Conservation (phyloP, 1,140 invertebrate genomes). For the Littorina saxatilis region DNA sequence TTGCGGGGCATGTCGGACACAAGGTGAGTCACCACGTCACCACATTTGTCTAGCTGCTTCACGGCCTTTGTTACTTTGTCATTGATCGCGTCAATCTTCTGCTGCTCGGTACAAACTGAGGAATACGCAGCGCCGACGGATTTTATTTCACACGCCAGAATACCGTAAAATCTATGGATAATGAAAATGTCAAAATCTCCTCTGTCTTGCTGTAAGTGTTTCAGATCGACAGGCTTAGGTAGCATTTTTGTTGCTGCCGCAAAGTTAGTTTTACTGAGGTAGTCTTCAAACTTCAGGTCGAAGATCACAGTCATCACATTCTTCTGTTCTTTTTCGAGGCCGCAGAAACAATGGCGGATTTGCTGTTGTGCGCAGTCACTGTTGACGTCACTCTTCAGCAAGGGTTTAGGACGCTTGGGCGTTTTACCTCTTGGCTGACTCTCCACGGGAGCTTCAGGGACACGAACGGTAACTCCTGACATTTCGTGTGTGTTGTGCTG, state of each 20-base stretch:
- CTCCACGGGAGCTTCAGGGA: background rate
- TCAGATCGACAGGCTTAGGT: background rate
- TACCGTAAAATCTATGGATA: background rate
- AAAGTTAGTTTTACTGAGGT: background rate
- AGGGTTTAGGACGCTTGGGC: background rate
- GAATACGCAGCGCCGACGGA: background rate
- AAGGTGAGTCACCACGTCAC: background rate
- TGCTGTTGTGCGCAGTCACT: background rate
- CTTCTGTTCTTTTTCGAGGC: background rate
- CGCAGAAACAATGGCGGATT: background rate
- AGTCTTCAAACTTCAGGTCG: background rate
- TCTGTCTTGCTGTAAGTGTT: background rate
- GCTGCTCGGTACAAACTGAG: background rate
- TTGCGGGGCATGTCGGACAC: background rate
- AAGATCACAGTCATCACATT: background rate
- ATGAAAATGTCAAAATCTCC: conserved; percentile 15
- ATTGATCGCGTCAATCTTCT: background rate
- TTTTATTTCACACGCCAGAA: background rate
- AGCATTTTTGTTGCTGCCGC: background rate
- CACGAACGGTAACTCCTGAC: background rate
- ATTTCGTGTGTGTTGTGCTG: background rate
- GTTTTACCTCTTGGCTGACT: background rate
- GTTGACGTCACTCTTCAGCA: background rate
- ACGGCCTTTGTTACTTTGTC: background rate
- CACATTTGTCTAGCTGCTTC: background rate